Evolutionary conservation across 2,888 invertebrate genomes (phyloP).

Genomic region (Hirtodrosophila histrioides): DNA sequence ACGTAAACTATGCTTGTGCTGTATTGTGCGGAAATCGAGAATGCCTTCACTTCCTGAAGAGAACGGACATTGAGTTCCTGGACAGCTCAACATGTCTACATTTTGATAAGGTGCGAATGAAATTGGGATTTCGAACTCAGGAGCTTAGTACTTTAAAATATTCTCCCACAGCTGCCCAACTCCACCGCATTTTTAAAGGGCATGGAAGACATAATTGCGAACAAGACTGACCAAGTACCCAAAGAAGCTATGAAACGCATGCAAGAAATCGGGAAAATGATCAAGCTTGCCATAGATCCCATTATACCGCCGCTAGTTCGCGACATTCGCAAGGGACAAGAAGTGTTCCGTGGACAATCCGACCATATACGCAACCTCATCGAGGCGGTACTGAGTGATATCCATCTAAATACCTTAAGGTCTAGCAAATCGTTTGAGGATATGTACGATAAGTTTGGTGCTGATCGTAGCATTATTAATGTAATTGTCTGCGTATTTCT

Average conservation of each 20-base stretch:
- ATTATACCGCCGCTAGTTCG: conserved; percentile 46
- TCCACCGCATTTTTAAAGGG: conserved; percentile 29
- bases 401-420: conserved; percentile 43
- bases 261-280: conserved; percentile 26
- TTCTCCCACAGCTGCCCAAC: conserved; percentile 45
- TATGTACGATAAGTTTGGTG: conserved; percentile 56
- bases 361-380: conserved; percentile 49
- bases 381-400: conserved; percentile 52
- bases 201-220: conserved; percentile 26
- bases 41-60: conserved; percentile 57
- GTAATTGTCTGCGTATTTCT: conserved; percentile 49
- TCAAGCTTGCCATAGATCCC: conserved; percentile 36
- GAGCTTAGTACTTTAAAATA: not conserved
- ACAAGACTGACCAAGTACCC: conserved; percentile 10
- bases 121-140: too few species aligned
- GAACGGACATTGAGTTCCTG: conserved; percentile 48
- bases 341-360: conserved; percentile 45
- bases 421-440: conserved; percentile 57
- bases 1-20: conserved; percentile 64
- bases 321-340: conserved; percentile 51
- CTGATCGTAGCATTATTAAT: conserved; percentile 57
- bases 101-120: conserved; percentile 37
- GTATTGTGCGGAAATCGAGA: conserved; percentile 53
- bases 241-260: conserved; percentile 39
- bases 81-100: conserved; percentile 60